Evolutionary conservation across 2,797 vertebrate species (phyloP), one percentile per base, ranked within the genome.

Genomic region (Brachyalestes nurse): DNA sequence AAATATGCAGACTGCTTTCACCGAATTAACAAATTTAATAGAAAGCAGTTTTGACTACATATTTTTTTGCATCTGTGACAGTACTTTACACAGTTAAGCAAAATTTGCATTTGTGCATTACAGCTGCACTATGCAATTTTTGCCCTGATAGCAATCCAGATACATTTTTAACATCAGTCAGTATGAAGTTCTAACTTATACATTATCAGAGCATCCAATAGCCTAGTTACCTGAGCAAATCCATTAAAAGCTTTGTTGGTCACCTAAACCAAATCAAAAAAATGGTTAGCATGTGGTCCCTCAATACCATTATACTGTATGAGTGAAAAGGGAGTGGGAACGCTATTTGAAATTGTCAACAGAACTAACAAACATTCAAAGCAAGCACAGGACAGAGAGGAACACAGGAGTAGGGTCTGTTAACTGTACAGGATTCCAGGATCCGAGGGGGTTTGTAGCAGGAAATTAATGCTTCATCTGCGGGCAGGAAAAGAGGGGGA

Each of bases 231-330:
- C 95, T 97, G 95, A 49, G 93, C 89, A 84, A 96, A 94, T 94
- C 95, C 95, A 88, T 97, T 97, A 91, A 97, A 96, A 57, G 95
- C 91, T 86, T 91, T 91, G 87, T 89, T 92, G 82, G 94, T 87
- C 78, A 91, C 93, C 96, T 97, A 90, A 89, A 91, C 82, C 88
- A 83, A 93, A 95, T 89, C 70, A 88, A 74, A 95, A 89, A 75
- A 94, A 82, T 90, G 76, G 87, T 89, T 89, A 90, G 88, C 87
- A 89, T 79, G 21, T 78, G 45, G 58, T 9, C 25, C 84, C 84
- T 82, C 62, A 75, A 82, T 16, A 73, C 10, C 81, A 38, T 78
- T 75, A 25, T 69, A 45, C 47, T 84, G 34, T 14, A 69, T 81
- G 19, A 81, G 62, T 72, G 83, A 16, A 84, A 21, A 82, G 77